Evolutionary conservation across 2,888 invertebrate species (phyloP).

Genomic region (Xylocampa areola): DNA sequence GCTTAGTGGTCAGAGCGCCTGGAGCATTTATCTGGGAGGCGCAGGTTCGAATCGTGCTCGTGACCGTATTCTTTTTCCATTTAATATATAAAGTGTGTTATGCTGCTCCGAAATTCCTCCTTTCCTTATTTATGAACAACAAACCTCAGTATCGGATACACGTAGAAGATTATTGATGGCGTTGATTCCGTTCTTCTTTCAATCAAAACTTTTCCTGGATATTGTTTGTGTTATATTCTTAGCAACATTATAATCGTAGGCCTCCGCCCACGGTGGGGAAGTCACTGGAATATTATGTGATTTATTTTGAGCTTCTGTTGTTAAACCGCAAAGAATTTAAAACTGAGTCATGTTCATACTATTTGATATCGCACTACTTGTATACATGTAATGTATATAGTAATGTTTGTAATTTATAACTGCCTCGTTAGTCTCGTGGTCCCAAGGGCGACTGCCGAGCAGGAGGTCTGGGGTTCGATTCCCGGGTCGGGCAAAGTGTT

Average conservation of each 20-base stretch:
- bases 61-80: no score
- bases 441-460: no score
- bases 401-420: no score
- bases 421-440: no score
- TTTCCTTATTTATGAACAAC: slow-evolving; percentile 48
- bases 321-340: slow-evolving; percentile 39
- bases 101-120: not conserved
- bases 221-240: slow-evolving; percentile 30
- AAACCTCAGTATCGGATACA: slow-evolving; percentile 58
- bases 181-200: slow-evolving; percentile 57
- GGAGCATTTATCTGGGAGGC: no score
- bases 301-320: slow-evolving; percentile 48
- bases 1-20: no score
- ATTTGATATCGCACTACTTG: slow-evolving; percentile 15
- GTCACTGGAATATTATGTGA: slow-evolving; percentile 37
- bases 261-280: slow-evolving; percentile 20
- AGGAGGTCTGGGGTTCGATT: no score
- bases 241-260: slow-evolving; percentile 3
- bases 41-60: no score
- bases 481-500: no score
- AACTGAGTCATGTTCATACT: slow-evolving; percentile 31
- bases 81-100: no score
- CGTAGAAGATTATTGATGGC: slow-evolving; percentile 67
- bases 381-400: not conserved
- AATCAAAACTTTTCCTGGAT: slow-evolving; percentile 61